Base-by-base conservation (phyloP, 2,113 vertebrate genomes). In the Poicephalus meyeri region DNA sequence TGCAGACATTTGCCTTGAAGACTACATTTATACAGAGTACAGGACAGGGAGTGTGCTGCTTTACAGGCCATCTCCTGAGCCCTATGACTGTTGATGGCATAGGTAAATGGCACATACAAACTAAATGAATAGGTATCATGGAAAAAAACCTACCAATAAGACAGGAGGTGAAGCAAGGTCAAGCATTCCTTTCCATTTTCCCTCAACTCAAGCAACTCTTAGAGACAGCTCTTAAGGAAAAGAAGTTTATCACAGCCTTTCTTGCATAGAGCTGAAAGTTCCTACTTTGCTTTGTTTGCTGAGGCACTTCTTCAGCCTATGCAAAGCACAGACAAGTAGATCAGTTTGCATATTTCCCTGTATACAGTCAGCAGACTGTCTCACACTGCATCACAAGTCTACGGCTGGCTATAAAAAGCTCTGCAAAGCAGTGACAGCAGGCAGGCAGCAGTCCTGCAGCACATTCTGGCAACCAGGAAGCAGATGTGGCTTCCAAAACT, bases 331-430 rank as follows among this genome's bases (percentile, higher is more conserved):
- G 71, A 60, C 39, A 60, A 20, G 65, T n/a, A 66, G 55, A 86
- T 46, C 55, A 55, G 33, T 70, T 91, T 88, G 76, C 85, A 39
- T 49, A 66, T 55, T 78, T 52, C 80, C 56, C 74, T 86, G 53
- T 64, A 72, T 95, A 29, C 55, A 68, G 4, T n/a, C 50, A 86
- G 66, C 82, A 93, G 88, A 53, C 86, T 92, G 93, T 94, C 95
- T 97, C 90, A 88, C 93, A 86, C 86, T 37, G 78, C 83, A 91
- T 83, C 87, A 73, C 81, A 73, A 91, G 79, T 60, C 88, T 93
- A 26, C 0, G 2, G 11, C 52, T 71, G 93, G 49, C 71, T 94
- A 91, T 91, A 96, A 96, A 90, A 90, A 93, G 86, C 84, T 9
- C 20, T 13, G 68, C 0, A 1, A 86, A 52, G 60, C 60, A 66